These are phyloP conservation scores for Drosophila ohnishii DNA, from an alignment of 1,140 invertebrate genomes.

Conservation along the genomic window DNA sequence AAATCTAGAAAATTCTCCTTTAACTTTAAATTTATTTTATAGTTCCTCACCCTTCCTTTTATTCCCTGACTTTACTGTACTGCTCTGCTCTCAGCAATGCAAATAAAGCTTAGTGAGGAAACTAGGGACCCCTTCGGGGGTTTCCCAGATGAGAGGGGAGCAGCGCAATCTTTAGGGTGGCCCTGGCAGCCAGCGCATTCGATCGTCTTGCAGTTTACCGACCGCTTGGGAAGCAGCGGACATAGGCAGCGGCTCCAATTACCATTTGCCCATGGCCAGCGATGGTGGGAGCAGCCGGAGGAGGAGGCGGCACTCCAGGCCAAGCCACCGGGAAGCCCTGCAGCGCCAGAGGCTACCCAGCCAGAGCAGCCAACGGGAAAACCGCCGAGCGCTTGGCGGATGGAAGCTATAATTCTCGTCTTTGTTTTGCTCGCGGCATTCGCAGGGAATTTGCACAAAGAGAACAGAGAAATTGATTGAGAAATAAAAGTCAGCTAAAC, in stretches of 20 bases:
- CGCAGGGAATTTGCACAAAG: slow-evolving; percentile 22
- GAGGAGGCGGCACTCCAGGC: slow-evolving; percentile 17
- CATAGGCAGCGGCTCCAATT: slow-evolving; percentile 62
- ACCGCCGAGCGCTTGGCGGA: slow-evolving; percentile 28
- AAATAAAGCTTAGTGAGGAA: slow-evolving; percentile 34
- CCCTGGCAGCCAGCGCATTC: slow-evolving; percentile 40
- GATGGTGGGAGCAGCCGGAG: neutral
- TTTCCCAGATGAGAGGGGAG: neutral
- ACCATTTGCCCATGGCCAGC: slow-evolving; percentile 59
- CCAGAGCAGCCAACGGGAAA: slow-evolving; percentile 53
- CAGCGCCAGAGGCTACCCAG: slow-evolving; percentile 27
- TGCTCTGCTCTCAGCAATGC: slow-evolving; percentile 14
- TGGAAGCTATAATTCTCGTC: slow-evolving; percentile 23
- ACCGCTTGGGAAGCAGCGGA: slow-evolving; percentile 33
- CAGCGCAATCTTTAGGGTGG: slow-evolving; percentile 45
- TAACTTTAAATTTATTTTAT: neutral
- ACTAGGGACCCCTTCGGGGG: slow-evolving; percentile 1
- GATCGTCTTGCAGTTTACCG: slow-evolving; percentile 49
- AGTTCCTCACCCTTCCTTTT: neutral
- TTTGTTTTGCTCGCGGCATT: slow-evolving; percentile 61
- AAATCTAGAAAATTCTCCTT: neutral
- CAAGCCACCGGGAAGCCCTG: slow-evolving; percentile 38
- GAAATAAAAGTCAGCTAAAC: slow-evolving; percentile 7
- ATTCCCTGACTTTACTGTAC: neutral
- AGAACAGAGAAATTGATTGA: slow-evolving; percentile 29